These are phyloP conservation scores for Strongylocentrotus purpuratus DNA, from an alignment of 35 echinoderm and acorn worm genomes.

Conservation along the genomic window DNA sequence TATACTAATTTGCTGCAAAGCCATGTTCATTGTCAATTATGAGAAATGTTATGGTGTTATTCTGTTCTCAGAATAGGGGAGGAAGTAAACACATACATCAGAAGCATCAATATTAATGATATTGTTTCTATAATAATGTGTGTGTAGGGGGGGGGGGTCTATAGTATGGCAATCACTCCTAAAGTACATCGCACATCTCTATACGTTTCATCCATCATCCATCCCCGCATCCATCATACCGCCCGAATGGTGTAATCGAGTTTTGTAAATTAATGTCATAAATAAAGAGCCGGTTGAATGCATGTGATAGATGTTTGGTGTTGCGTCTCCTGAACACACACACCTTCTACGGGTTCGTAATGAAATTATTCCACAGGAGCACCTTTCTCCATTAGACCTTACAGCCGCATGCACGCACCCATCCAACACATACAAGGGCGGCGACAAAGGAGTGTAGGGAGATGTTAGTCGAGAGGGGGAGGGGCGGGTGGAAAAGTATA, in stretches of 20 bases:
- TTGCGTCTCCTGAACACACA: background rate
- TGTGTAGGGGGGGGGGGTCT: too few relatives aligned
- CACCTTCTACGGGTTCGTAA: background rate
- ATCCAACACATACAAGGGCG: background rate
- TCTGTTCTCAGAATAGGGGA: too few relatives aligned
- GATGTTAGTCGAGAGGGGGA: background rate
- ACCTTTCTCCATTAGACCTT: background rate
- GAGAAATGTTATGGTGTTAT: too few relatives aligned
- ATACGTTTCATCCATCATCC: background rate
- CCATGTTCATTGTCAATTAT: too few relatives aligned
- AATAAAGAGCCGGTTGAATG: background rate
- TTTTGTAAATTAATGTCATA: background rate
- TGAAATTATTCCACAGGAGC: background rate
- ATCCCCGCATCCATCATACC: background rate
- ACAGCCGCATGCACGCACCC: background rate
- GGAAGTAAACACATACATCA: too few relatives aligned
- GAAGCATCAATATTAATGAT: too few relatives aligned
- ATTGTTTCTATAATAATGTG: too few relatives aligned
- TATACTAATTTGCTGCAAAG: too few relatives aligned
- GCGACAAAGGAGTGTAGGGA: background rate
- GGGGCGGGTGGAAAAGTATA: background rate
- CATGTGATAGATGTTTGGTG: background rate
- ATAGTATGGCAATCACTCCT: background rate
- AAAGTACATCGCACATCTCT: background rate
- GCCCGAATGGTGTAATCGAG: background rate